These are phyloP conservation scores for Busseola fusca DNA, from an alignment of 2,888 invertebrate species.

Conservation along the genomic window DNA sequence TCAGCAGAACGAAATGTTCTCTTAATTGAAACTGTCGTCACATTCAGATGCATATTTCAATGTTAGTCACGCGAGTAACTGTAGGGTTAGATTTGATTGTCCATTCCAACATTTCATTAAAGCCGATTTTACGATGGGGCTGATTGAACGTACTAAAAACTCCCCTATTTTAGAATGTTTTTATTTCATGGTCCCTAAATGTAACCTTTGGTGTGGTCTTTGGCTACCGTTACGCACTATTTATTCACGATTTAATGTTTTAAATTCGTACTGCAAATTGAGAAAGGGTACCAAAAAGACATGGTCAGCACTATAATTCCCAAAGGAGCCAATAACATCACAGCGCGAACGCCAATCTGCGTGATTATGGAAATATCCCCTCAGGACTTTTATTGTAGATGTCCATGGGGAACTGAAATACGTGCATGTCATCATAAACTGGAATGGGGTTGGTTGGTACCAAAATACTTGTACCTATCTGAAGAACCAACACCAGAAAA, in stretches of 20 bases:
- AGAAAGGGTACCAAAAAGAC: constrained; percentile 32
- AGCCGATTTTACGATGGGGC: constrained; percentile 17
- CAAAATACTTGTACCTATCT: constrained; percentile 2
- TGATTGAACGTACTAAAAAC: constrained; percentile 22
- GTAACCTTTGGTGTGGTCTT: neutral
- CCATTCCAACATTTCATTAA: constrained; percentile 35
- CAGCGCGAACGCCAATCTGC: constrained; percentile 45
- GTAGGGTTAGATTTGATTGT: constrained; percentile 44
- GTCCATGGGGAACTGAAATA: constrained; percentile 46
- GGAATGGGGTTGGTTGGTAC: constrained; percentile 26
- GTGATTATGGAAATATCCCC: constrained; percentile 58
- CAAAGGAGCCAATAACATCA: constrained; percentile 48
- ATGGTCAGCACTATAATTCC: constrained; percentile 45
- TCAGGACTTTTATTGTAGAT: constrained; percentile 43
- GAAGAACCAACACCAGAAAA: neutral
- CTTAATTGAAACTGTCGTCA: constrained; percentile 46
- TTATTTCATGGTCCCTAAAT: neutral
- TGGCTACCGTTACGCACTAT: constrained; percentile 14
- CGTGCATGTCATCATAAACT: constrained; percentile 47
- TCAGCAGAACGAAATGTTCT: constrained; percentile 36
- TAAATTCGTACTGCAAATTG: constrained; percentile 14
- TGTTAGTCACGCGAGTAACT: constrained; percentile 45
- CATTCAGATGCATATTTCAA: constrained; percentile 49
- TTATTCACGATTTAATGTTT: constrained; percentile 30
- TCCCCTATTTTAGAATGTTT: constrained; percentile 15